These are phyloP conservation scores for Amaurobius ferox DNA, from an alignment of 2,888 invertebrate species.

Conservation along the genomic window DNA sequence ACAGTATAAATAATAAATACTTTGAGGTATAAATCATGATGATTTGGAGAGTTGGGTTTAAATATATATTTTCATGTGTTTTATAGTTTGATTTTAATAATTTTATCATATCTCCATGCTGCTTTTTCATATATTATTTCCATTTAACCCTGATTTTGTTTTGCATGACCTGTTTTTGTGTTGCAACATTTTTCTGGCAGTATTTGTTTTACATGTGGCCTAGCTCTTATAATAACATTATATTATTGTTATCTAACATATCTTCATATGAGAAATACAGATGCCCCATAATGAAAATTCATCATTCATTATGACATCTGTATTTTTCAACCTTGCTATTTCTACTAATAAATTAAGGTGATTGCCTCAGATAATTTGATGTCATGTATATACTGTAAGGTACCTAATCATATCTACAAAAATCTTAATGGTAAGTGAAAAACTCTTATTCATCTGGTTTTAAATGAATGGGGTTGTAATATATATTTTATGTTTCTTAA, in stretches of 20 bases:
- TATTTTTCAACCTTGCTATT: constrained; percentile 34
- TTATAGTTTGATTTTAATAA: too few species aligned
- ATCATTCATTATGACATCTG: constrained; percentile 28
- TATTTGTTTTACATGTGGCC: neutral
- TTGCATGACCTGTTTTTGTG: neutral
- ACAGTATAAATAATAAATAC: too few species aligned
- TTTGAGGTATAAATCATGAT: too few species aligned
- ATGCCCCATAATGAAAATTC: too few species aligned
- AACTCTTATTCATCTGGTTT: constrained; percentile 18
- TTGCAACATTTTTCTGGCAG: constrained; percentile 12
- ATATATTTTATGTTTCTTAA: neutral
- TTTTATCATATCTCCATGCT: too few species aligned
- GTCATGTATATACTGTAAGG: constrained; percentile 18
- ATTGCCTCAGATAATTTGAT: constrained; percentile 9
- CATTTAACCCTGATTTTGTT: too few species aligned
- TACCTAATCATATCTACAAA: constrained; percentile 5
- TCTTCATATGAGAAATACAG: constrained; percentile 22
- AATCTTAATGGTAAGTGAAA: constrained; percentile 8
- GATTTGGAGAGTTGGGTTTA: too few species aligned
- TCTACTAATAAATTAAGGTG: constrained; percentile 27
- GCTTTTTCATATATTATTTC: too few species aligned
- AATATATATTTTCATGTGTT: too few species aligned
- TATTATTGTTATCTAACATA: constrained; percentile 24
- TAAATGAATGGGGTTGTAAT: neutral
- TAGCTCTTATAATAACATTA: neutral